Percentiles rank a stretch among this genome's conserved stretches.
These are phyloP conservation scores for Eumerus sabulonum DNA, from an alignment of 2,888 invertebrate genomes.

Conservation along the genomic window DNA sequence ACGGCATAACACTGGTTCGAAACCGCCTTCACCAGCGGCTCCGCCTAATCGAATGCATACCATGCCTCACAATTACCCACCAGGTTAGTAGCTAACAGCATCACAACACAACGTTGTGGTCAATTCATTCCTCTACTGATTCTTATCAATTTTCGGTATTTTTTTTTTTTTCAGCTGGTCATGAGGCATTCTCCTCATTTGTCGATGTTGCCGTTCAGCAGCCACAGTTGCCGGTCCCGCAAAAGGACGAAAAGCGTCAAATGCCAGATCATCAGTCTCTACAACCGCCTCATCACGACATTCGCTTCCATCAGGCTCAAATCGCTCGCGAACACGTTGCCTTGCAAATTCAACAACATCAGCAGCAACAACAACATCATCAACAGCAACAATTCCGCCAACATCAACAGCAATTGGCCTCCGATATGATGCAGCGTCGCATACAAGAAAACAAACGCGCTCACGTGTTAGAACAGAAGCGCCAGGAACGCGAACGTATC, in stretches of 20 bases:
- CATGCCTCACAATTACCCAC: conserved; percentile 79
- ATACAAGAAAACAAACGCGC: conserved; percentile 63
- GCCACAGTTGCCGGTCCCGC: conserved; percentile 91
- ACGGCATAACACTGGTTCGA: conserved; percentile 83
- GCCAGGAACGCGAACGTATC: conserved; percentile 74
- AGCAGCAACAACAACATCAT: conserved; percentile 74
- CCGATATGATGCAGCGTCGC: conserved; percentile 65
- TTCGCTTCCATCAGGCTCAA: conserved; percentile 75
- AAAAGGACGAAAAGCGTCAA: conserved; percentile 78
- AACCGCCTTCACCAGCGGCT: conserved; percentile 80
- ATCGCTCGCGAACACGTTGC: conserved; percentile 80
- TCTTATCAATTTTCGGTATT: not conserved
- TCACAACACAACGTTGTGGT: too few relatives aligned
- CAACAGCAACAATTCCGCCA: conserved; percentile 77
- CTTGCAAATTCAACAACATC: conserved; percentile 77
- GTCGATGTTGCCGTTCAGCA: conserved; percentile 96
- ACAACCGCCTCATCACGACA: conserved; percentile 76
- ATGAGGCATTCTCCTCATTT: conserved; percentile 92
- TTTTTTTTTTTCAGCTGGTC: conserved; percentile 79
- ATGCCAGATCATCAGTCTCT: conserved; percentile 70
- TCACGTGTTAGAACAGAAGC: conserved; percentile 69
- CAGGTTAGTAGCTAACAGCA: conserved; percentile 79
- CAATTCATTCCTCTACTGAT: not conserved
- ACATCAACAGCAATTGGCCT: conserved; percentile 70
- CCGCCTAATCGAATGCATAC: conserved; percentile 80